A percentile compares a stretch with the other conserved stretches of the same genome.
Conservation (phyloP, 2,797 vertebrate genomes). For the Gallinago nigripennis region DNA sequence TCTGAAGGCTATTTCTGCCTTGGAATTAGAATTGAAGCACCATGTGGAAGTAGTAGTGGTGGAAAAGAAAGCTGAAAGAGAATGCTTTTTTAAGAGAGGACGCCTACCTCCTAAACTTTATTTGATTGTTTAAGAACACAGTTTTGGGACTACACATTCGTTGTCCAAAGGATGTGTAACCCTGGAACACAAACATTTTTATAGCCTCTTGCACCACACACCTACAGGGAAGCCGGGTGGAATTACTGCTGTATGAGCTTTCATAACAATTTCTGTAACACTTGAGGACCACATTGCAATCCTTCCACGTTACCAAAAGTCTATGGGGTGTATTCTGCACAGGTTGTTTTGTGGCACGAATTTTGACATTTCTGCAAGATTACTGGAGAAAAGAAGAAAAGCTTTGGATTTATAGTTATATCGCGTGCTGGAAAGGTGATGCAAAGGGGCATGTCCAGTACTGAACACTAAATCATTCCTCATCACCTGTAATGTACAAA, state of each 20-base stretch:
- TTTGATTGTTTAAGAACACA: neutral
- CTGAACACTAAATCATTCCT: neutral
- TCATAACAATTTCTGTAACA: neutral
- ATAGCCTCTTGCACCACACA: neutral
- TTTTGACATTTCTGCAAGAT: neutral
- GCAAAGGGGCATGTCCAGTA: neutral
- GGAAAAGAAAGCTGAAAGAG: neutral
- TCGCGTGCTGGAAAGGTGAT: neutral
- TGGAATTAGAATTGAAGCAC: accelerated
- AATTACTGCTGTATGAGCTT: neutral
- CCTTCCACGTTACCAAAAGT: neutral
- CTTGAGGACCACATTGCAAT: neutral
- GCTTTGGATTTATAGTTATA: neutral
- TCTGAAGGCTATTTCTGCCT: neutral
- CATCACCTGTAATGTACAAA: neutral
- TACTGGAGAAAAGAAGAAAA: neutral
- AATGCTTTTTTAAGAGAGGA: neutral
- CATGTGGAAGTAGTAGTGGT: neutral
- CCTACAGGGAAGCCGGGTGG: neutral
- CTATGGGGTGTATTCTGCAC: neutral
- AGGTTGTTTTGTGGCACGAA: neutral
- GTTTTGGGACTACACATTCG: neutral
- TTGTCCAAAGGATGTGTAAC: neutral
- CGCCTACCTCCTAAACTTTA: neutral
- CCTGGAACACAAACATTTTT: neutral